Evolutionary conservation across 2,797 vertebrate species (phyloP), one percentile per base, ranked within the genome.

Genomic region (Picus viridis): DNA sequence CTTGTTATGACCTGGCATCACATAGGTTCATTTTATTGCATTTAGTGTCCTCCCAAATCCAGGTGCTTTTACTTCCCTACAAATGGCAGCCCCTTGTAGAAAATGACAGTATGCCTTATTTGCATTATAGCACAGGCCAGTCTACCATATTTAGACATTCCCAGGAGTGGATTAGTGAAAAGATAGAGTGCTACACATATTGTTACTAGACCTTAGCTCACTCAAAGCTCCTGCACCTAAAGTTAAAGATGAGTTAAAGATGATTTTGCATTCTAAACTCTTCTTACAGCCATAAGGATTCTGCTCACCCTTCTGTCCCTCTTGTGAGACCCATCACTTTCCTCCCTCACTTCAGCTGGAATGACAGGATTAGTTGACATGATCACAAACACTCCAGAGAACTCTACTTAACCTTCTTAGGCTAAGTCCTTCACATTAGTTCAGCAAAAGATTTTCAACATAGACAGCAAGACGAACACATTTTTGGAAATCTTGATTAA

Each of bases 401-500:
- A 79, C 29, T 39, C 51, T 67, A 62, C 69, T 87, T 80, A 86
- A 76, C 0, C 5, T 68, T 76, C 71, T 83, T 84, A 86, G 85
- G 27, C 34, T n/a, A 73, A 92, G 24, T 34, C 69, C 69, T 90
- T 30, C 51, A 54, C 57, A 65, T 79, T 76, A 74, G 36, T 69
- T 92, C 14, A 76, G 72, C 29, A 62, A 61, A 64, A 82, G 36
- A 6, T 18, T 91, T 91, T 70, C 47, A 77, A 91, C 51, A 76
- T 19, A 89, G 67, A 71, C 30, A 93, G 72, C 10, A 67, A 53
- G 7, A 9, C 47, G 91, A 94, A 89, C 15, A 56, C 10, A 29
- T 36, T 83, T 78, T 80, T 80, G 2, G 12, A 92, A 96, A 89
- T 75, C 41, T 24, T 93, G 54, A 87, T 80, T 93, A 57, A 86